These are phyloP conservation scores for Campoplex nolae DNA, from an alignment of 2,888 invertebrate genomes.

Conservation along the genomic window DNA sequence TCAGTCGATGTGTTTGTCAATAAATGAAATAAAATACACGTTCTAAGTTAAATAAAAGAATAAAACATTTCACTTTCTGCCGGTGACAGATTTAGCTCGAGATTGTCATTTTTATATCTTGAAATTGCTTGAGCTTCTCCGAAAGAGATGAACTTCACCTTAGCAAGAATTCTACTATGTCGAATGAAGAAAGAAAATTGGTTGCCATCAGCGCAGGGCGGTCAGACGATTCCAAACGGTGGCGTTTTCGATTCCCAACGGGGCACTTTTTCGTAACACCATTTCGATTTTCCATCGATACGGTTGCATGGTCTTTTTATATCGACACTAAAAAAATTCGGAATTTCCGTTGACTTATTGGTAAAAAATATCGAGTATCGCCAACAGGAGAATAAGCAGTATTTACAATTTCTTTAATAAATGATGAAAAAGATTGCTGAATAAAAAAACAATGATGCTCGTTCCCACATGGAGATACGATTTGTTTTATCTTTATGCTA, in stretches of 20 bases:
- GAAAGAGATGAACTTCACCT: not conserved
- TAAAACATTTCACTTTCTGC: no score
- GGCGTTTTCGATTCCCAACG: not conserved
- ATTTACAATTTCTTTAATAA: no score
- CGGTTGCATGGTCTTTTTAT: not conserved
- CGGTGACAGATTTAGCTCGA: no score
- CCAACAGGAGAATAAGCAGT: no score
- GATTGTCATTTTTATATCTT: not conserved
- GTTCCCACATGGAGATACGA: not conserved
- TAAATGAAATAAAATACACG: no score
- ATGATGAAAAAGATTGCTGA: not conserved
- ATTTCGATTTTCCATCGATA: not conserved
- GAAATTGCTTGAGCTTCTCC: not conserved
- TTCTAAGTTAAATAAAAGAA: no score
- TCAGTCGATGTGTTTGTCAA: no score
- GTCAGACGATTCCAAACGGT: not conserved
- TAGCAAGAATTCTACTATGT: no score
- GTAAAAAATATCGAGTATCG: not conserved
- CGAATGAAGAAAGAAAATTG: not conserved
- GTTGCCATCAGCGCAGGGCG: not conserved
- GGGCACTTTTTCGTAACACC: not conserved
- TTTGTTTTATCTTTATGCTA: slow-evolving; percentile 70
- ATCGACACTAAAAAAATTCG: not conserved
- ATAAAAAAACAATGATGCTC: not conserved
- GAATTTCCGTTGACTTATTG: not conserved